Percentiles rank a stretch among this genome's conserved stretches.
Evolutionary conservation across 37 sponge, comb jelly and placozoan genomes (phyloP).

Genomic region (Aplysina aerophoba): DNA sequence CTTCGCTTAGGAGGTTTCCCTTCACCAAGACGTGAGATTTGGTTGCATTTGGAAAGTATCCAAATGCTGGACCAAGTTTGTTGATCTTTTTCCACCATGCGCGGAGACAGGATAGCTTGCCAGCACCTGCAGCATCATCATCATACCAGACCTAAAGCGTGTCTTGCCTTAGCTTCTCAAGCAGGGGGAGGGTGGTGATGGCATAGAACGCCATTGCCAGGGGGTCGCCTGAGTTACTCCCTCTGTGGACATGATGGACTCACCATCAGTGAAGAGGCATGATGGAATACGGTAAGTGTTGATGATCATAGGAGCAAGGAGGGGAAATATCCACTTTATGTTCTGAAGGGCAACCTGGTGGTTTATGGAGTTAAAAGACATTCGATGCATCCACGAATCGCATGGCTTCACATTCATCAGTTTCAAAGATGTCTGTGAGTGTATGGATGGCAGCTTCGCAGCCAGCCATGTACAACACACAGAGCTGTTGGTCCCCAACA

Average conservation of each 20-base stretch:
- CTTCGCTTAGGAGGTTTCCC: not conserved
- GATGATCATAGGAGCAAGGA: constrained; percentile 26
- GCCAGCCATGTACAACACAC: constrained; percentile 20
- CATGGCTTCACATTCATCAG: constrained; percentile 16
- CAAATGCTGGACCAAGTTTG: constrained; percentile 15
- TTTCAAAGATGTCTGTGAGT: constrained; percentile 21
- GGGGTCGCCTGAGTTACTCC: constrained; percentile 28
- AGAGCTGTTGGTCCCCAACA: constrained; percentile 27
- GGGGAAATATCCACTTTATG: constrained; percentile 1
- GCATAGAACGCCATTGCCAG: constrained; percentile 30
- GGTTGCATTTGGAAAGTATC: constrained; percentile 31
- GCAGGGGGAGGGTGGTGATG: constrained; percentile 15
- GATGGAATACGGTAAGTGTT: constrained; percentile 16
- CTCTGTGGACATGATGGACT: constrained; percentile 7
- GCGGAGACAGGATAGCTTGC: constrained; percentile 11
- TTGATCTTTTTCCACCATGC: constrained; percentile 26
- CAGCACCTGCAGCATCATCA: constrained; percentile 4
- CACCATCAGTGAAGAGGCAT: constrained; percentile 11
- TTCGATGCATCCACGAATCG: constrained; percentile 26
- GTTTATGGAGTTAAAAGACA: constrained; percentile 39
- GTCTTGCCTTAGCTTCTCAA: constrained; percentile 12
- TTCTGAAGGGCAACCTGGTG: constrained; percentile 18
- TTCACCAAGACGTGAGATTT: constrained; percentile 29
- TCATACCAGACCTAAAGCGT: constrained; percentile 22
- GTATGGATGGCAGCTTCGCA: constrained; percentile 37